Evolutionary conservation across 2,113 vertebrate genomes (phyloP).

Genomic region (Pluvialis apricaria): DNA sequence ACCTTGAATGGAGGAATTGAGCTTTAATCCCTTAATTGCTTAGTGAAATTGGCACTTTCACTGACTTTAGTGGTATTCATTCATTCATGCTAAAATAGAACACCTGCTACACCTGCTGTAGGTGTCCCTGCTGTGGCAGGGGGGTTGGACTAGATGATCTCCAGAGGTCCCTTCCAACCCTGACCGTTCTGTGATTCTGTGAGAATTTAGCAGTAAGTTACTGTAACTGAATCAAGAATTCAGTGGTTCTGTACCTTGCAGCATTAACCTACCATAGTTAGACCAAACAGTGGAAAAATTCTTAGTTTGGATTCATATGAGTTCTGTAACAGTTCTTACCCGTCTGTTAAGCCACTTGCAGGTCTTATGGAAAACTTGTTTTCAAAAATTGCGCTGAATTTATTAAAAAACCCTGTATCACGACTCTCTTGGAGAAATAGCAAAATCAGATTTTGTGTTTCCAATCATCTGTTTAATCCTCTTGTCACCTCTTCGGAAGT

Average conservation of each 20-base stretch:
- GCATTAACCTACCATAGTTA: not conserved
- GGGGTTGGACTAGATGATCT: no score
- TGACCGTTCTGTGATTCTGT: no score
- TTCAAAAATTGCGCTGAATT: not conserved
- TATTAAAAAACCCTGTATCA: not conserved
- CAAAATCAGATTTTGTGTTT: not conserved
- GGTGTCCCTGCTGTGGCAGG: no score
- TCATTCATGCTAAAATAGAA: not conserved
- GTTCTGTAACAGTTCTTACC: not conserved
- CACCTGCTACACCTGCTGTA: no score
- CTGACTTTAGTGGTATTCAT: not conserved
- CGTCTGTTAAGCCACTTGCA: not conserved
- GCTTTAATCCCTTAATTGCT: not conserved
- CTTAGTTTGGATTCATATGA: not conserved
- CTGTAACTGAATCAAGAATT: not conserved
- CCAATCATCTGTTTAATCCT: not conserved
- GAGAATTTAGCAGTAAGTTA: not conserved
- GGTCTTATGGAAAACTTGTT: not conserved
- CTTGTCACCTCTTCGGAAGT: not conserved
- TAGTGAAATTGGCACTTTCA: not conserved
- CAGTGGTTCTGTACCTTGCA: not conserved
- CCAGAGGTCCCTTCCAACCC: no score
- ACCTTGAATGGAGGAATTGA: not conserved
- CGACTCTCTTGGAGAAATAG: fast-evolving
- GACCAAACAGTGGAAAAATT: not conserved